Evolutionary conservation across 2,888 invertebrate species (phyloP).

Genomic region (Nephrocerus scutellatus): DNA sequence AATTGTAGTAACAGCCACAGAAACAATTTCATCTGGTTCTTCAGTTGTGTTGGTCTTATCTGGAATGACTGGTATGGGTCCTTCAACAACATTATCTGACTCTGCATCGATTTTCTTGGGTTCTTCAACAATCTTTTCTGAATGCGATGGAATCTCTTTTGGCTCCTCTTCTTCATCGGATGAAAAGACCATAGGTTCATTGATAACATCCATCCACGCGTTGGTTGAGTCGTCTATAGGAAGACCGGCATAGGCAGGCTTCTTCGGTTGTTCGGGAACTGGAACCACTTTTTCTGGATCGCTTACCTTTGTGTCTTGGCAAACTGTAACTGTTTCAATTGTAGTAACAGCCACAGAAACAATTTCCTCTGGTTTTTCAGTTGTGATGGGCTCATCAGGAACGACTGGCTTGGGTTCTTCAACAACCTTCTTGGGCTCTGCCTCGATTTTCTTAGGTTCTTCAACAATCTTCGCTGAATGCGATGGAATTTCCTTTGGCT

Average conservation of each 20-base stretch:
- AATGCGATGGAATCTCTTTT: too few relatives aligned
- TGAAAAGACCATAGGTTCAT: slow-evolving; percentile 17
- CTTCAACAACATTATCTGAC: too few relatives aligned
- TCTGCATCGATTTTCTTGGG: slow-evolving; percentile 17
- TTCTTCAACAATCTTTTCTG: slow-evolving; percentile 13
- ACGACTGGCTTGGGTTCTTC: slow-evolving; percentile 30
- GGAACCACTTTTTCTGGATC: background rate
- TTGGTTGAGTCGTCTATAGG: slow-evolving; percentile 29
- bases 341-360: slow-evolving; percentile 1
- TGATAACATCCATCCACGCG: slow-evolving; percentile 32
- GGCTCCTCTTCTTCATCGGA: slow-evolving; percentile 24
- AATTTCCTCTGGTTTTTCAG: background rate
- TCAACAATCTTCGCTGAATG: too few relatives aligned
- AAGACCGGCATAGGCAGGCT: slow-evolving; percentile 24
- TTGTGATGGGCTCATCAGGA: slow-evolving; percentile 23
- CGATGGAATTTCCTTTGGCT: too few relatives aligned
- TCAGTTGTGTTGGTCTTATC: slow-evolving; percentile 26
- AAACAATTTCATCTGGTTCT: background rate
- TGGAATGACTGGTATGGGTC: too few relatives aligned
- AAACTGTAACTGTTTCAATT: background rate
- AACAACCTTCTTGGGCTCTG: slow-evolving; percentile 23
- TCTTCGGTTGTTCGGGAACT: slow-evolving; percentile 1
- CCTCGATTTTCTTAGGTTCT: slow-evolving; percentile 14
- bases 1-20: background rate
- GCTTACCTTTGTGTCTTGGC: too few relatives aligned